Evolutionary conservation across 1,140 invertebrate genomes (phyloP).

Genomic region (Cepaea nemoralis): DNA sequence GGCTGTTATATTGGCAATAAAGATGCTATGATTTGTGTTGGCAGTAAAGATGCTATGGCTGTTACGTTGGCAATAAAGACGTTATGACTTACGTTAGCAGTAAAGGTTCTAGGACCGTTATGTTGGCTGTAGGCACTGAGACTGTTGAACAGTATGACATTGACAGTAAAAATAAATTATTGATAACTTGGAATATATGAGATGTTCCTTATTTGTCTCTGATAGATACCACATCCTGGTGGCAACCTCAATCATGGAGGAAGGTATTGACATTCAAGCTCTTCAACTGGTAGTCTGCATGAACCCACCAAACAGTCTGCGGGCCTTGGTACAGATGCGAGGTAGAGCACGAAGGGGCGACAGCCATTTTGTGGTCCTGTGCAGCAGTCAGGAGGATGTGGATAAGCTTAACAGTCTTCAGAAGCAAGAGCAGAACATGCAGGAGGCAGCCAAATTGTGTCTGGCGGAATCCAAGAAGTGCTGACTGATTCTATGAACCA

Average conservation of each 20-base stretch:
- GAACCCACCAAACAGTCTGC: conserved; percentile 64
- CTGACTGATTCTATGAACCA: no score
- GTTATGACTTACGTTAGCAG: no score
- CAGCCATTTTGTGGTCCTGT: conserved; percentile 67
- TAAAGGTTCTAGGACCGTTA: no score
- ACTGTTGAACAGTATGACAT: no score
- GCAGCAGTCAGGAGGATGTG: conserved; percentile 55
- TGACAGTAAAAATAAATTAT: no score
- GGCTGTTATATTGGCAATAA: no score
- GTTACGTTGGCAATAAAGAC: no score
- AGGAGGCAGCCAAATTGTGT: conserved; percentile 50
- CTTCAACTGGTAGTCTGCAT: conserved; percentile 67
- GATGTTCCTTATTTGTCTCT: neutral
- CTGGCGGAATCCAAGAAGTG: no score
- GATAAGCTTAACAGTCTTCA: conserved; percentile 56
- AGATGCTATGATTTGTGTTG: no score
- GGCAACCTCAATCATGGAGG: conserved; percentile 68
- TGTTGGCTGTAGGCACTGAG: no score
- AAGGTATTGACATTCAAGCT: conserved; percentile 68
- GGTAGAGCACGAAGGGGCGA: conserved; percentile 63
- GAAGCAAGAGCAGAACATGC: conserved; percentile 62
- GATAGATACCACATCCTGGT: conserved; percentile 56
- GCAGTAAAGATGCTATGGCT: no score
- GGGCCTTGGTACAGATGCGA: conserved; percentile 67
- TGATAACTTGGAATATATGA: no score